phyloP scores from a whole-genome alignment of 2,113 vertebrate species.

The Python bivittatus region DNA sequence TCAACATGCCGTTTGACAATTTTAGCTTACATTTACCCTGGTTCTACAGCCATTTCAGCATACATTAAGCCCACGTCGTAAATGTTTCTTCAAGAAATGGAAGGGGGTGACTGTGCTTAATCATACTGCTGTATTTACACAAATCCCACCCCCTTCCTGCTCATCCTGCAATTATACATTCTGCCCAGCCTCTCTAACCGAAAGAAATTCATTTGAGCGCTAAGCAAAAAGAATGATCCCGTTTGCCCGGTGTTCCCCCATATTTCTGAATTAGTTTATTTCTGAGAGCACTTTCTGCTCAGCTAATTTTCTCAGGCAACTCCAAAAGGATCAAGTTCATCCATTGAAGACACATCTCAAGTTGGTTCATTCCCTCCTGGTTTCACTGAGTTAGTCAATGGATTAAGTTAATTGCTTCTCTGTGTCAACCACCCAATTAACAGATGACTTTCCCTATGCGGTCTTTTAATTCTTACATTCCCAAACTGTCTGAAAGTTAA shows the following conservation, averaged over 20 bases:
- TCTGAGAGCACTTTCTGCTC: neutral
- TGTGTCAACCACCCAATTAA: neutral
- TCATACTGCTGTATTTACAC: neutral
- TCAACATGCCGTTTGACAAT: neutral
- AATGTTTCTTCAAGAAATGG: neutral
- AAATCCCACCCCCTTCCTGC: neutral
- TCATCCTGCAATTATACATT: neutral
- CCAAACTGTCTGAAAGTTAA: neutral
- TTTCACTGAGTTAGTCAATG: neutral
- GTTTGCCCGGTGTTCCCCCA: neutral
- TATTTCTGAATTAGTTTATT: neutral
- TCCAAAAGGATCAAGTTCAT: neutral
- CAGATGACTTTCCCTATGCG: neutral
- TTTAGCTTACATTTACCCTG: neutral
- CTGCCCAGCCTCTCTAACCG: neutral
- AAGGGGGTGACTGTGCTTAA: neutral
- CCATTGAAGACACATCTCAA: neutral
- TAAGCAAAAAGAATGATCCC: neutral
- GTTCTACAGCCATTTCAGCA: neutral
- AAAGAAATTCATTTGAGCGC: neutral
- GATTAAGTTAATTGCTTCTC: conserved; percentile 14
- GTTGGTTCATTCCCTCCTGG: neutral
- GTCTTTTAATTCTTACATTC: neutral
- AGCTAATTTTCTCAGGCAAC: neutral
- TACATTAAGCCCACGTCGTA: neutral